phyloP scores from a whole-genome alignment of 2,113 vertebrate species.

The Gallinago jamesoni region DNA sequence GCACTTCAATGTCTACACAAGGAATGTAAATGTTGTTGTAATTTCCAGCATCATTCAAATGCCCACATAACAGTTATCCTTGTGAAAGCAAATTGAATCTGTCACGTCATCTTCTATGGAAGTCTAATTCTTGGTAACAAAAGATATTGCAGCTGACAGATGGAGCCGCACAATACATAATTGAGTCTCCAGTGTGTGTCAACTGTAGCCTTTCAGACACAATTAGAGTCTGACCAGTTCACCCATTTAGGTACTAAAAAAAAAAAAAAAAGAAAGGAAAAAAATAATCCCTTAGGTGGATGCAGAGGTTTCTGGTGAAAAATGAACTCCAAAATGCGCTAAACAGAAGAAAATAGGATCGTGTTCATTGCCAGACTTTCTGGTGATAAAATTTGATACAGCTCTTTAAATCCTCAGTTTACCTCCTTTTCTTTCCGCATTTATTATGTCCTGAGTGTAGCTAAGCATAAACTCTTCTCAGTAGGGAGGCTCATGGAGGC shows the following conservation, averaged over 20 bases:
- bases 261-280: neutral
- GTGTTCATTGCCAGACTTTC: neutral
- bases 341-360: neutral
- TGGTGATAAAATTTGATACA: neutral
- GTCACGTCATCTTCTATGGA: slow-evolving; percentile 42
- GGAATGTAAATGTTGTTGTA: neutral
- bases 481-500: slow-evolving; percentile 28
- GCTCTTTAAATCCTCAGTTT: neutral
- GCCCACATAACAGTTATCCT: neutral
- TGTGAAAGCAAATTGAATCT: slow-evolving; percentile 39
- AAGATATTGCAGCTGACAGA: slow-evolving; percentile 63
- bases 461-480: slow-evolving; percentile 53
- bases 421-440: neutral
- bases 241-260: neutral
- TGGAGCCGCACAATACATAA: slow-evolving; percentile 42
- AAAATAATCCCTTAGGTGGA: neutral
- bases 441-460: slow-evolving; percentile 36
- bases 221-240: slow-evolving; percentile 50
- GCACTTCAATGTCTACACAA: neutral
- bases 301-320: neutral
- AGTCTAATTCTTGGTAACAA: slow-evolving; percentile 52
- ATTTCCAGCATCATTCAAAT: slow-evolving; percentile 42
- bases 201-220: slow-evolving; percentile 29
- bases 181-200: slow-evolving; percentile 52
- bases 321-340: neutral